A percentile compares a stretch with the other conserved stretches of the same genome.
Evolutionary conservation across 1,140 invertebrate genomes (phyloP).

Genomic region (Caenorhabditis inopinata): DNA sequence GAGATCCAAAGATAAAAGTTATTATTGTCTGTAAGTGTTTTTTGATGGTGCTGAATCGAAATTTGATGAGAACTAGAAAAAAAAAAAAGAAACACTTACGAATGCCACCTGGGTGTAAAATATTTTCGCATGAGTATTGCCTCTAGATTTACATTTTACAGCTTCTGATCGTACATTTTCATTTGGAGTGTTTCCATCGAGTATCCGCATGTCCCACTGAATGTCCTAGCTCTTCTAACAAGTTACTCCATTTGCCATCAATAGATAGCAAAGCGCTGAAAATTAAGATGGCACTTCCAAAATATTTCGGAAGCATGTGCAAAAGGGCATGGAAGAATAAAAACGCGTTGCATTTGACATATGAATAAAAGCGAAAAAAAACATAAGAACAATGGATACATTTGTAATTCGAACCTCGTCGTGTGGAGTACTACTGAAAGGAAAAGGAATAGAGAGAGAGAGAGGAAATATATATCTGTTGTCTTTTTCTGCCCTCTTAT

Average conservation of each 20-base stretch:
- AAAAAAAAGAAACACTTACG: background rate
- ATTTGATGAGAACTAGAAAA: background rate
- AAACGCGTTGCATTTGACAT: background rate
- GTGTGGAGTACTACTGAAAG: background rate
- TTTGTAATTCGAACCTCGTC: constrained; percentile 17
- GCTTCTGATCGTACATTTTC: background rate
- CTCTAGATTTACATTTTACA: background rate
- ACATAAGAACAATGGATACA: background rate
- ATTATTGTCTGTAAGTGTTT: background rate
- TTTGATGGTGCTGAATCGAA: background rate
- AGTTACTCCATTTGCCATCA: no score
- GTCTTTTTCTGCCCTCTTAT: background rate
- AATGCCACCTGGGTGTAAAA: background rate
- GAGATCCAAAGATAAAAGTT: background rate
- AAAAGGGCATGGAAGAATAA: background rate
- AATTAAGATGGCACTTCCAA: no score
- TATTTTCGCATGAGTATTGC: background rate
- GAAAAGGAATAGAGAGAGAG: no score
- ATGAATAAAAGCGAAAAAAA: constrained; percentile 2
- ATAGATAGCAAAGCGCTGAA: no score
- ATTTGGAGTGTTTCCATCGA: background rate
- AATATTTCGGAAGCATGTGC: no score
- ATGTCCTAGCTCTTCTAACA: no score
- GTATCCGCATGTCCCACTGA: background rate
- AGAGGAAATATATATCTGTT: background rate